A percentile compares a stretch with the other conserved stretches of the same genome.
Evolutionary conservation across 2,888 invertebrate species (phyloP).

Genomic region (Dasysyrphus tricinctus): DNA sequence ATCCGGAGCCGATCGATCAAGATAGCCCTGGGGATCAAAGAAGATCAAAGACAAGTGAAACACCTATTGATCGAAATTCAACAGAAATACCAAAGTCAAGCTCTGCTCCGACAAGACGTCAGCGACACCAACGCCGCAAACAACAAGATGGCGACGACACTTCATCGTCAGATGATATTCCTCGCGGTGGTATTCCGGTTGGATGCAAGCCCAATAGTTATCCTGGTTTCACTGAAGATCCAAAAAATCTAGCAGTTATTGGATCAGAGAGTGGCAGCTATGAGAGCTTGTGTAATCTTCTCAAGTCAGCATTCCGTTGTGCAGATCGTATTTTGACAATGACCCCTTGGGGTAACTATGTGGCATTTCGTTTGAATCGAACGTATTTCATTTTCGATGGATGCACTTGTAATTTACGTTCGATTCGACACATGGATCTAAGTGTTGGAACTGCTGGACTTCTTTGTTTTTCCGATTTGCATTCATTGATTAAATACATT

Average conservation of each 20-base stretch:
- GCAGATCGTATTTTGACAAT: constrained; percentile 81
- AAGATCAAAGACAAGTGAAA: constrained; percentile 1
- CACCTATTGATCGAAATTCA: neutral
- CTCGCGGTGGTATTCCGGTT: constrained; percentile 60
- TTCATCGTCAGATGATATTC: constrained; percentile 18
- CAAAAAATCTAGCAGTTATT: constrained; percentile 79
- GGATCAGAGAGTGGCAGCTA: constrained; percentile 82
- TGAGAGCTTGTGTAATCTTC: constrained; percentile 79
- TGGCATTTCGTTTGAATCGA: constrained; percentile 79
- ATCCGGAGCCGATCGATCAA: neutral
- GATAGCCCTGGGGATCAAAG: constrained; percentile 7
- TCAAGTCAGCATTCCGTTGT: constrained; percentile 79
- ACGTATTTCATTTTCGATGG: constrained; percentile 80
- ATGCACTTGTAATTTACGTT: constrained; percentile 81
- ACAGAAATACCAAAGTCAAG: neutral
- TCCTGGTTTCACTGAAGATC: constrained; percentile 79
- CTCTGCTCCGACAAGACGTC: neutral
- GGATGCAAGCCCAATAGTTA: constrained; percentile 78
- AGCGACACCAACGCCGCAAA: constrained; percentile 42
- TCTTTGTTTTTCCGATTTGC: constrained; percentile 77
- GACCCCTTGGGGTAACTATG: constrained; percentile 83
- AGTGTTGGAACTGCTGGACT: constrained; percentile 81
- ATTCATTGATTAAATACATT: constrained; percentile 79
- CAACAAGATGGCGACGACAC: constrained; percentile 45
- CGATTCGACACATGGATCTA: constrained; percentile 81